Evolutionary conservation across 2,888 invertebrate species (phyloP), one percentile per base, ranked within the genome.

Genomic region (Nomada ruficornis): DNA sequence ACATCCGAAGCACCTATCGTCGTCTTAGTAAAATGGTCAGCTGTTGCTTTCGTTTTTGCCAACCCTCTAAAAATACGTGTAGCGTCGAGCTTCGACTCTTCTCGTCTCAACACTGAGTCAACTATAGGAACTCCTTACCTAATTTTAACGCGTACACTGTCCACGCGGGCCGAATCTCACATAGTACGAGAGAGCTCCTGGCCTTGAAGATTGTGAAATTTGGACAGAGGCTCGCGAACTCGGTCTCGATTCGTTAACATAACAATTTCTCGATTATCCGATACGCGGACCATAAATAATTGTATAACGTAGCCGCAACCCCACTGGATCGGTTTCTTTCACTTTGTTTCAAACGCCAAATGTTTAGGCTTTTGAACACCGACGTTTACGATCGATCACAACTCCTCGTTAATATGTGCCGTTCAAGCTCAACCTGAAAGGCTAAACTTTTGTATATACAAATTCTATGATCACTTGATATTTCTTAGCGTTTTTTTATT

Each of bases 1-100:
- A 65, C 47, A 11, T 54, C 18, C 44, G 54, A 79, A 77, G 76
- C 60, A 75, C 62, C 72, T 80, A 79, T 87, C 77, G 83, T 82
- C 77, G 77, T 20, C 68, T 77, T 65, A 57, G 71, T 69, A 79
- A 77, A 82, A 80, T 78, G 80, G 73, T 80, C 86, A 83, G 87
- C 88, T 86, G 88, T 88, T 81, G 87, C 72, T 85, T 75, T 80
- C 78, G 86, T 83, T 82, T 68, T 18, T 85, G 88, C 78, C 80
- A 83, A 79, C 75, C 79, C 87, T 85, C 88, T 88, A 88, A 88
- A 88, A 88, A 88, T 88, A 88, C 85, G 72, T 85, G 76, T 76
- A 86, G 60, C 72, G 64, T 59, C 76, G 47, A 44, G 55, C 76
- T 71, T 77, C 71, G 73, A 64, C 71, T 76, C 71, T 63, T 71